These are phyloP conservation scores for Platycheirus albimanus DNA, from an alignment of 2,888 invertebrate species.

Conservation along the genomic window DNA sequence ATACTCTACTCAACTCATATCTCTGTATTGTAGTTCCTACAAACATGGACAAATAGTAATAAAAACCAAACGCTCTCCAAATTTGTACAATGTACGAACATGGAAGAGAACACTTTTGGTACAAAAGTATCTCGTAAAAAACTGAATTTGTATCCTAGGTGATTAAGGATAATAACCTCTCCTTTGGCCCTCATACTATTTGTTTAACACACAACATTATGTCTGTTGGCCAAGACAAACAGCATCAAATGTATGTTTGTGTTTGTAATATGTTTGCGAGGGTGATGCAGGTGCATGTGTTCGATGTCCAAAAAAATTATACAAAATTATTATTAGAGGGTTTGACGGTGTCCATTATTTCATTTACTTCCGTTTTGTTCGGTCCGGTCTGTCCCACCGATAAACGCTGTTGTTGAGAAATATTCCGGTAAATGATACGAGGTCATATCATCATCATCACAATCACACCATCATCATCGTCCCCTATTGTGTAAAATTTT, in stretches of 20 bases:
- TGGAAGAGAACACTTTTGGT: slow-evolving; percentile 55
- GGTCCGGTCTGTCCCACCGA: not conserved
- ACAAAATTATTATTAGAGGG: slow-evolving; percentile 22
- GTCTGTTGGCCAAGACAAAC: slow-evolving; percentile 33
- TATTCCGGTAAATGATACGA: slow-evolving; percentile 43
- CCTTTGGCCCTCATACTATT: slow-evolving; percentile 35
- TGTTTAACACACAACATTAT: slow-evolving; percentile 35
- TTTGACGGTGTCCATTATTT: not conserved
- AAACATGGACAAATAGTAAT: slow-evolving; percentile 61
- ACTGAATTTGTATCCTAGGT: slow-evolving; percentile 69
- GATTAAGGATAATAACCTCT: slow-evolving; percentile 73
- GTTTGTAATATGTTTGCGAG: not conserved
- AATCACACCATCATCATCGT: slow-evolving; percentile 47
- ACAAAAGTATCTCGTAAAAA: slow-evolving; percentile 68
- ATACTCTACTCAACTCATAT: slow-evolving; percentile 19
- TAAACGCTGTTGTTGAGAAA: slow-evolving; percentile 43
- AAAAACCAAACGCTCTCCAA: slow-evolving; percentile 66
- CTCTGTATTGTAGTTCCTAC: too few species aligned
- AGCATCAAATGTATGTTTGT: slow-evolving; percentile 1
- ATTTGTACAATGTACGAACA: slow-evolving; percentile 63
- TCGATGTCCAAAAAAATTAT: not conserved
- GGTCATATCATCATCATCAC: too few species aligned
- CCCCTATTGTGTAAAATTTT: slow-evolving; percentile 68
- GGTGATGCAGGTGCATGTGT: slow-evolving; percentile 17
- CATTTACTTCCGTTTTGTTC: not conserved